Conservation (phyloP, 2,797 vertebrate species). For the Eulemur albifrons region DNA sequence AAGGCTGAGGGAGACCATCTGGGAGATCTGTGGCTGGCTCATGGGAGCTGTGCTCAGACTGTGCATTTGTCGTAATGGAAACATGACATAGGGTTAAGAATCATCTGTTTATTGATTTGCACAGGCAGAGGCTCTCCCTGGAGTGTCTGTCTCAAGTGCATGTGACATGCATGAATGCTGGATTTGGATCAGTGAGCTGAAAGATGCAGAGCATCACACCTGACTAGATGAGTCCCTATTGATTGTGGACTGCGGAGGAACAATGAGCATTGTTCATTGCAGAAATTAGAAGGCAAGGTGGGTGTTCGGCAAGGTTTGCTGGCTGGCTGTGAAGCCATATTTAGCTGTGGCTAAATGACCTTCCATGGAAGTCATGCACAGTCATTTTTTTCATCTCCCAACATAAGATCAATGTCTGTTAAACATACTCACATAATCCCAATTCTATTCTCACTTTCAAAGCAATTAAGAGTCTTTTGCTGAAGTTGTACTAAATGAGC, state of each 20-base stretch:
- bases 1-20: not conserved
- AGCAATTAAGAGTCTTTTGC: not conserved
- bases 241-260: not conserved
- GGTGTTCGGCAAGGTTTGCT: not conserved
- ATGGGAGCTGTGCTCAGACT: not conserved
- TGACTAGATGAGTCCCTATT: not conserved
- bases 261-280: not conserved
- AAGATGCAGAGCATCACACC: not conserved
- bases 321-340: not conserved
- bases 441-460: slow-evolving; percentile 2
- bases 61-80: not conserved
- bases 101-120: not conserved
- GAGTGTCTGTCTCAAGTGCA: not conserved
- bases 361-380: not conserved
- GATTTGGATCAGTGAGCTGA: not conserved
- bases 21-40: not conserved
- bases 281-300: not conserved
- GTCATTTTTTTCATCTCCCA: not conserved
- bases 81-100: not conserved
- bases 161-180: not conserved
- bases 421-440: not conserved
- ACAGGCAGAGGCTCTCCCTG: not conserved
- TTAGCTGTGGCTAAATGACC: not conserved
- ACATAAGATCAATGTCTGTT: slow-evolving; percentile 1
- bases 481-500: not conserved